These are phyloP conservation scores for Barnardius zonarius DNA, from an alignment of 2,113 vertebrate genomes.

Conservation along the genomic window DNA sequence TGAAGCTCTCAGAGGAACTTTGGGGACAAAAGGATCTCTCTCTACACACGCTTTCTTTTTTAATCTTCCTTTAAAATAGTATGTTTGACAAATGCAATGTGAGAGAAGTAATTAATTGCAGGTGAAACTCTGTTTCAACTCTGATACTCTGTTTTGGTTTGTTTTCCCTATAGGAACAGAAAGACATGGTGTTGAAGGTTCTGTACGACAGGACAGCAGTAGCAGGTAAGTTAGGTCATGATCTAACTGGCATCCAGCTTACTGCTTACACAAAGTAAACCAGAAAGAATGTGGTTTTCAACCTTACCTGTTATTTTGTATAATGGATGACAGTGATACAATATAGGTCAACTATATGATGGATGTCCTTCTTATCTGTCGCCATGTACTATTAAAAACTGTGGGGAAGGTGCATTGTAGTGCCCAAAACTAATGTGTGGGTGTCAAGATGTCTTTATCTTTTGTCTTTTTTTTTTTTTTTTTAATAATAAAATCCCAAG, in stretches of 20 bases:
- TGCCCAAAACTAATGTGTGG: not conserved
- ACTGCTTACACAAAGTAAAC: not conserved
- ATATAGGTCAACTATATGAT: not conserved
- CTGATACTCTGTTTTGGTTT: not conserved
- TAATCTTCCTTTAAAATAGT: not conserved
- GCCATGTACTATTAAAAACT: not conserved
- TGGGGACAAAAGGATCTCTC: not conserved
- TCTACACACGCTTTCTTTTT: not conserved
- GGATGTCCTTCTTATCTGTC: not conserved
- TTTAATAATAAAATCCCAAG: not conserved
- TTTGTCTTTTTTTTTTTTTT: not conserved
- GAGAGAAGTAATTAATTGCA: not conserved
- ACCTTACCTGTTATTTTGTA: not conserved
- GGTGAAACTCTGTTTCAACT: not conserved
- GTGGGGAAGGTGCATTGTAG: not conserved
- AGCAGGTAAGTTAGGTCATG: slow-evolving; percentile 43
- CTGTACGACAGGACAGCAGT: slow-evolving; percentile 10
- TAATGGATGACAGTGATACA: not conserved
- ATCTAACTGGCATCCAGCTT: not conserved
- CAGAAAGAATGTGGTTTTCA: not conserved
- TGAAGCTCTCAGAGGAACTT: not conserved
- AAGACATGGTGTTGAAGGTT: slow-evolving; percentile 44
- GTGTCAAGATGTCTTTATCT: not conserved
- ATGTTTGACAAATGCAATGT: not conserved
- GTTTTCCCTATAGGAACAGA: slow-evolving; percentile 8